A percentile compares a stretch with the other conserved stretches of the same genome.
These are phyloP conservation scores for Nasonia oneida DNA, from an alignment of 2,888 invertebrate genomes.

Conservation along the genomic window DNA sequence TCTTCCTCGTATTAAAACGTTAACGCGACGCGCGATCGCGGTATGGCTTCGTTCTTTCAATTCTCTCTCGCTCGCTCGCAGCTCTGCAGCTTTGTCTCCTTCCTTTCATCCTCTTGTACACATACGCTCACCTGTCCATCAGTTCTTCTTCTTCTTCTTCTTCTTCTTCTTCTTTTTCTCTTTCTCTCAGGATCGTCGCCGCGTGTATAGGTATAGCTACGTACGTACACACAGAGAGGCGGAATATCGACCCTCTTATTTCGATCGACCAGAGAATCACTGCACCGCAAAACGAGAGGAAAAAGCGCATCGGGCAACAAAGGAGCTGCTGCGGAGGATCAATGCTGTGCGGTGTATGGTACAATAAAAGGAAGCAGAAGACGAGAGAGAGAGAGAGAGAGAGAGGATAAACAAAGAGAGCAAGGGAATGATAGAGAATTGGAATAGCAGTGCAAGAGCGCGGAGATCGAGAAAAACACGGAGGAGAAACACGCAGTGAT, in stretches of 20 bases:
- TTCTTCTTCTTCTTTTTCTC: conserved; percentile 25
- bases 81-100: conserved; percentile 40
- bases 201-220: background rate
- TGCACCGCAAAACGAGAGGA: conserved; percentile 19
- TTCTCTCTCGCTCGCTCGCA: conserved; percentile 43
- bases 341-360: conserved; percentile 17
- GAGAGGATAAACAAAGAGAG: conserved; percentile 40
- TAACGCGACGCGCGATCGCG: conserved; percentile 46
- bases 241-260: background rate
- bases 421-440: conserved; percentile 56
- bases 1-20: conserved; percentile 35
- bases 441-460: conserved; percentile 39
- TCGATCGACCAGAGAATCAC: conserved; percentile 4
- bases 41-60: background rate
- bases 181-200: background rate
- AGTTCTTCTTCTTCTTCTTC: conserved; percentile 33
- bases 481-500: conserved; percentile 15
- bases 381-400: background rate
- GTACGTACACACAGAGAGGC: background rate
- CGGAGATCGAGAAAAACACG: conserved; percentile 55
- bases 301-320: conserved; percentile 23
- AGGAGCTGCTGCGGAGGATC: conserved; percentile 44
- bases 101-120: conserved; percentile 39
- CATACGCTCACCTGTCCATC: conserved; percentile 36
- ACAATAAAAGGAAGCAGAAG: background rate